Percentiles rank a stretch among this genome's conserved stretches.
Evolutionary conservation across 2,888 invertebrate genomes (phyloP).

Genomic region (Caenorhabditis virilis): DNA sequence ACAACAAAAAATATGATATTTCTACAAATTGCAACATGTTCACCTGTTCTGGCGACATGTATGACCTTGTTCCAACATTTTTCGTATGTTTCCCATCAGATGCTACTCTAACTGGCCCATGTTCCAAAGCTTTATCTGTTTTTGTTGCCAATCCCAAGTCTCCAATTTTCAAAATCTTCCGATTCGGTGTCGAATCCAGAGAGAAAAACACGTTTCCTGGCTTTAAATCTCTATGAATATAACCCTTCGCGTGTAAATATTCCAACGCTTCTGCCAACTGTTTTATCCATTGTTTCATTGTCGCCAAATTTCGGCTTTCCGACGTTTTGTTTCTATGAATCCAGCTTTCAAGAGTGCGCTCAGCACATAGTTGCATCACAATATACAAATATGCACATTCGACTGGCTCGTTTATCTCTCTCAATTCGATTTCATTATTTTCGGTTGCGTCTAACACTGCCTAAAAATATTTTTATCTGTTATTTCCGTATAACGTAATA

Average conservation of each 20-base stretch:
- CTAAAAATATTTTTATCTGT: no score
- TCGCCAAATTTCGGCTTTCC: constrained; percentile 17
- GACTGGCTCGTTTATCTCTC: constrained; percentile 6
- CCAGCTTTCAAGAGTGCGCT: constrained; percentile 85
- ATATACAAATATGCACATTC: constrained; percentile 33
- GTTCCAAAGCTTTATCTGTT: constrained; percentile 11
- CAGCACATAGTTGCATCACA: constrained; percentile 52
- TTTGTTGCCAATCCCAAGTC: constrained; percentile 94
- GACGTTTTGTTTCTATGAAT: constrained; percentile 70
- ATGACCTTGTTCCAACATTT: constrained; percentile 85
- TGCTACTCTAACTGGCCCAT: neutral
- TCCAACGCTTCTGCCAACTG: constrained; percentile 93
- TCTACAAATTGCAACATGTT: neutral
- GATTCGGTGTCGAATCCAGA: constrained; percentile 75
- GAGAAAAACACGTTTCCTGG: constrained; percentile 93
- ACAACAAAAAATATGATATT: neutral
- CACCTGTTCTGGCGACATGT: constrained; percentile 96
- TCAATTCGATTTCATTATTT: constrained; percentile 26
- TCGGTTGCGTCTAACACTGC: constrained; percentile 28
- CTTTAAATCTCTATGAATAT: constrained; percentile 78
- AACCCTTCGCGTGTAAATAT: constrained; percentile 87
- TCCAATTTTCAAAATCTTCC: constrained; percentile 82
- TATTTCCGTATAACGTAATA: neutral
- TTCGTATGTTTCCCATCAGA: constrained; percentile 68
- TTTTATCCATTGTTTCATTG: constrained; percentile 73